Base-by-base conservation (phyloP, 2,113 vertebrate genomes). In the Labrus mixtus region DNA sequence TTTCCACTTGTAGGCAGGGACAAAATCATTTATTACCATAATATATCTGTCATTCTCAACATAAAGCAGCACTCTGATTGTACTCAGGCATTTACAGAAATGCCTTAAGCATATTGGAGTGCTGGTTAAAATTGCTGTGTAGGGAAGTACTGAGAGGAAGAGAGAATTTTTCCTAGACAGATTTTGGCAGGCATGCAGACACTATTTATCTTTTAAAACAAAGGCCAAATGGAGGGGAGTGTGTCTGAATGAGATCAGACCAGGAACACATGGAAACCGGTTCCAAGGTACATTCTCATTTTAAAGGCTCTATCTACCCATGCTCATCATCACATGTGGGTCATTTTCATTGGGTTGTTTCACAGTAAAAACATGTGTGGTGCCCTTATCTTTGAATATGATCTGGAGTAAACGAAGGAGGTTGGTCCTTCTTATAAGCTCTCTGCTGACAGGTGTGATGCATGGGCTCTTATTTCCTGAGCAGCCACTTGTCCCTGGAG, bases 361-460 rank as follows among this genome's bases (percentile, higher is more conserved):
- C 10, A n/a, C 37, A 63, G 20, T 51, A 17, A 68, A 54, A 64
- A 33, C 22, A 54, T 68, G 58, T 64, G 23, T 59, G 60, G 10
- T 51, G 25, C 55, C 45, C 65, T 51, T 36, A 61, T 59, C 65
- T 48, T 78, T 25, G 48, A 53, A 53, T 20, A 20, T 29, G 48
- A 65, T 53, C 41, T 66, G 64, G 45, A 67, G 56, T 13, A 43
- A 60, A 20, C 8, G 4, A 11, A 19, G 5, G 37, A 23, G 60
- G 62, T 20, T 58, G 50, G 63, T 22, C 41, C 33, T 48, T 48
- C 69, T 66, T 50, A 54, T 39, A 78, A 77, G 66, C 57, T 55
- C 39, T 72, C 51, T 29, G 62, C 64, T 65, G 87, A 79, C 67
- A 56, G 59, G 58, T 76, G 46, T 78, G 75, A 87, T 82, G 55